These are phyloP conservation scores for Mesembrinibis cayennensis DNA, from an alignment of 2,113 vertebrate genomes.

Conservation along the genomic window DNA sequence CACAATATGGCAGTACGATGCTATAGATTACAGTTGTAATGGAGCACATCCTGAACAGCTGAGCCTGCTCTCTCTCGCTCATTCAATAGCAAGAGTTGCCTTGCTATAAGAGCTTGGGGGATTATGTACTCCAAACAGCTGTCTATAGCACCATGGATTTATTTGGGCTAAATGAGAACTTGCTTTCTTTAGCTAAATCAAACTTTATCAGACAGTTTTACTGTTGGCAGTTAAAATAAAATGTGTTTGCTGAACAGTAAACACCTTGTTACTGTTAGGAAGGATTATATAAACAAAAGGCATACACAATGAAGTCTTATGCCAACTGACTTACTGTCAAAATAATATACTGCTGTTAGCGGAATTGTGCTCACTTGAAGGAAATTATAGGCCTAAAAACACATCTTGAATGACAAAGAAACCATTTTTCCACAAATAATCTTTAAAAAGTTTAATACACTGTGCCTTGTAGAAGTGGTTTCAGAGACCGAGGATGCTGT, in stretches of 20 bases:
- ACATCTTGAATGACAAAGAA: slow-evolving; percentile 61
- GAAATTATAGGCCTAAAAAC: slow-evolving; percentile 64
- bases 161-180: slow-evolving; percentile 74
- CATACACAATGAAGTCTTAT: slow-evolving; percentile 62
- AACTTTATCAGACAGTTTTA: slow-evolving; percentile 88
- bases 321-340: slow-evolving; percentile 67
- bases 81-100: slow-evolving; percentile 30
- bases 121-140: slow-evolving; percentile 72
- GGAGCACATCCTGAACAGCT: slow-evolving; percentile 72
- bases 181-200: slow-evolving; percentile 83
- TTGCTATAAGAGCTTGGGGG: slow-evolving; percentile 42
- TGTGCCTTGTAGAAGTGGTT: neutral
- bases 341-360: slow-evolving; percentile 56
- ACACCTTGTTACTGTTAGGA: slow-evolving; percentile 82
- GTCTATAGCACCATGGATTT: slow-evolving; percentile 74
- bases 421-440: slow-evolving; percentile 50
- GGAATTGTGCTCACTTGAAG: slow-evolving; percentile 48
- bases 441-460: slow-evolving; percentile 41
- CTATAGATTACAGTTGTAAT: slow-evolving; percentile 54
- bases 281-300: slow-evolving; percentile 82
- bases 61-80: slow-evolving; percentile 55
- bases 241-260: slow-evolving; percentile 84
- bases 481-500: neutral
- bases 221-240: slow-evolving; percentile 80
- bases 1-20: slow-evolving; percentile 11